Base-by-base conservation (phyloP, 2,113 vertebrate species). In the Egretta garzetta region DNA sequence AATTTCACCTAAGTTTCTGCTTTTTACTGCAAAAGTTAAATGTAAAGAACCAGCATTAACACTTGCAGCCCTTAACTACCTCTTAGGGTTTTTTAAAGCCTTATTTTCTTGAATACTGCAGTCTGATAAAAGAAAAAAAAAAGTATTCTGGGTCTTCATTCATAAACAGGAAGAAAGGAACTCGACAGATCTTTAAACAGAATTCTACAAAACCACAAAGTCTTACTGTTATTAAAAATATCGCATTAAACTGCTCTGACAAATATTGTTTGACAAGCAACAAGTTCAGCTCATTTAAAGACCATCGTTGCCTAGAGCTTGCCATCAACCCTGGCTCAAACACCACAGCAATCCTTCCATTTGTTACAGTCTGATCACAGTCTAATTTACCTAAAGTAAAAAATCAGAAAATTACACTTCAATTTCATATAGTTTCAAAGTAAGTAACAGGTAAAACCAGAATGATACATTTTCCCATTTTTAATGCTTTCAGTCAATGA, bases 201-300 rank as follows among this genome's bases (percentile, higher is more conserved):
- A 5, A 4, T 47, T 81, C 30, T 45, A 81, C 15, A 83, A 85
- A 92, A 39, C 23, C 21, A 56, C 14, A 4, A 70, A 85, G n/a
- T 66, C 70, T 49, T 56, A 53, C 3, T 88, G 50, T 60, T 77
- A 72, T 56, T 59, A 13, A 89, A 88, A 87, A 43, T 23, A 20
- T 60, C 19, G 17, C 35, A 87, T 68, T 84, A 89, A 92, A 93
- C 37, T 73, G 43, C 32, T 90, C 53, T 89, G 76, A 86, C 33
- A 95, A 85, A 70, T 63, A 88, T 2, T 10, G 1, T 64, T 64
- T 75, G 70, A 90, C 39, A 87, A 75, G 70, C 73, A 89, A 94
- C 67, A 92, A 77, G 71, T 93, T 93, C 85, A 90, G 50, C 63
- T 85, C 79, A 72, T 93, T 95, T 86, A 67, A 71, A 70, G 58